Evolutionary conservation across 1,140 invertebrate species (phyloP).

Genomic region (Trialeurodes vaporariorum): DNA sequence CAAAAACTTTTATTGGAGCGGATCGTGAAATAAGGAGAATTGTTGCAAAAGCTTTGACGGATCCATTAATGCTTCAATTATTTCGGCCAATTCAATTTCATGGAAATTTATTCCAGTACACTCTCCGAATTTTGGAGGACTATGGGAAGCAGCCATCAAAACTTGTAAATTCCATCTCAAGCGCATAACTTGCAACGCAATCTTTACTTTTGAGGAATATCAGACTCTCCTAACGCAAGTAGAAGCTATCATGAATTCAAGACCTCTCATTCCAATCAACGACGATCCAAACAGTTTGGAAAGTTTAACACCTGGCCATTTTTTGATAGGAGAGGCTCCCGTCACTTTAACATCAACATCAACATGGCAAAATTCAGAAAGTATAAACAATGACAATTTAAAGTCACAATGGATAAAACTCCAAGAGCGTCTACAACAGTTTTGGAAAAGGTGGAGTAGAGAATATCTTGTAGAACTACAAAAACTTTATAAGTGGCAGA

Average conservation of each 20-base stretch:
- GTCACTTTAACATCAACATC: background rate
- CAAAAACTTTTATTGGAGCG: slow-evolving; percentile 32
- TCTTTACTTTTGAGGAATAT: background rate
- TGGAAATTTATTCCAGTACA: background rate
- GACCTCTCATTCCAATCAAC: background rate
- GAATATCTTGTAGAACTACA: too few relatives aligned
- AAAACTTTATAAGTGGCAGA: too few relatives aligned
- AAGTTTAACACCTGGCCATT: background rate
- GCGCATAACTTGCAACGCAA: background rate
- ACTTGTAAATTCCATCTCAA: background rate
- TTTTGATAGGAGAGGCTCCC: background rate
- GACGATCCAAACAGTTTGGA: background rate
- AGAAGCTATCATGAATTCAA: background rate
- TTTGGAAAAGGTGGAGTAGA: too few relatives aligned
- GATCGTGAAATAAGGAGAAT: slow-evolving; percentile 5
- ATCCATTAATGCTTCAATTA: background rate
- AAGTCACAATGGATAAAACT: too few relatives aligned
- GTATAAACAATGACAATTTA: too few relatives aligned
- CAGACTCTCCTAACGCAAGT: background rate
- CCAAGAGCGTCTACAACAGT: too few relatives aligned
- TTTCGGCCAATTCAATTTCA: background rate
- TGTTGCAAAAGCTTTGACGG: background rate
- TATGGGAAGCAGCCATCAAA: background rate
- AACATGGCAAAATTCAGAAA: too few relatives aligned
- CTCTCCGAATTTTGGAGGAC: slow-evolving; percentile 10